Percentiles rank a stretch among this genome's conserved stretches.
These are phyloP conservation scores for Pelusios castaneus DNA, from an alignment of 2,113 vertebrate species.

Conservation along the genomic window DNA sequence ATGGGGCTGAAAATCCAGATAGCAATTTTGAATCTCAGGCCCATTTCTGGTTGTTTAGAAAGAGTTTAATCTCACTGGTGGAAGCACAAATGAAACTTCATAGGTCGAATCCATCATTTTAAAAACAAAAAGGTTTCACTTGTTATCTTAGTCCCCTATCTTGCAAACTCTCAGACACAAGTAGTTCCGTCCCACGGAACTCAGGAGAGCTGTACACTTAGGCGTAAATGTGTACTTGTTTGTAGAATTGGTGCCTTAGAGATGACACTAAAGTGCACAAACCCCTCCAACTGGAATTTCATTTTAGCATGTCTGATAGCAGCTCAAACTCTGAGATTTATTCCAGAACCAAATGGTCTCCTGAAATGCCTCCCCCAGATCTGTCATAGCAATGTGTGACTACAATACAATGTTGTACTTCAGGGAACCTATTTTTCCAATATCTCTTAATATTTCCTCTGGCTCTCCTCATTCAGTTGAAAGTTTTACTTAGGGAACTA, in stretches of 20 bases:
- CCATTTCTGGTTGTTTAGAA: neutral
- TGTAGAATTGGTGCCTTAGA: neutral
- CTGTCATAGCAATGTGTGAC: neutral
- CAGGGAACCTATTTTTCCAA: neutral
- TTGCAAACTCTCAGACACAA: neutral
- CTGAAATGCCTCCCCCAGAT: neutral
- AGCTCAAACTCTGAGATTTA: neutral
- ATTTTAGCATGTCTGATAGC: neutral
- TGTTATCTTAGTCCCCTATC: neutral
- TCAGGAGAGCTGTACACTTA: neutral
- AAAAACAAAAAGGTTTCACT: neutral
- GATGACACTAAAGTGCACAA: neutral
- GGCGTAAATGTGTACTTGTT: neutral
- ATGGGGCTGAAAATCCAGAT: neutral
- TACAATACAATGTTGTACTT: neutral
- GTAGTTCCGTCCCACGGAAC: neutral
- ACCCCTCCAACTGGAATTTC: neutral
- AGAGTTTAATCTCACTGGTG: neutral
- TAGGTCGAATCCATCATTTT: neutral
- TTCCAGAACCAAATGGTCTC: neutral
- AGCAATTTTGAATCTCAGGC: neutral
- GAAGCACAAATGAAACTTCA: neutral
- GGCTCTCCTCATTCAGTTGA: neutral
- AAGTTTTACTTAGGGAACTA: neutral
- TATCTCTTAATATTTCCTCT: neutral